These are phyloP conservation scores for Melanargia galathea DNA, from an alignment of 2,888 invertebrate species.

Conservation along the genomic window DNA sequence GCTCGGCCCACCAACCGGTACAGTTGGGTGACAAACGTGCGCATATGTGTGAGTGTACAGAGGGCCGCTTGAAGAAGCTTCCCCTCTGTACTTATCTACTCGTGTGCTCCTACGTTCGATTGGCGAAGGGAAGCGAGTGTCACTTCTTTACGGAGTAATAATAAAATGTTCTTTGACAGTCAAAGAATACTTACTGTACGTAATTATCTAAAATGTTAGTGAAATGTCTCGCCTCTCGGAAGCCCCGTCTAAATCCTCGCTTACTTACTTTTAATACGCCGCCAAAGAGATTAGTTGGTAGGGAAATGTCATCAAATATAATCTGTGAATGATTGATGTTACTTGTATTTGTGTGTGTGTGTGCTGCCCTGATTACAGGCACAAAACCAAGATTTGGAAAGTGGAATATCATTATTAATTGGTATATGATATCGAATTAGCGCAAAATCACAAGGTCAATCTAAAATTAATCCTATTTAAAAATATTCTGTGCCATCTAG, in stretches of 20 bases:
- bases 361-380: background rate
- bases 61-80: no score
- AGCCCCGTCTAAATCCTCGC: conserved; percentile 6
- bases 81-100: no score
- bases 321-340: conserved; percentile 1
- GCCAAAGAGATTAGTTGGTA: background rate
- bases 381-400: conserved; percentile 12
- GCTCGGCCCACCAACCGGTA: no score
- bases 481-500: no score
- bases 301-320: conserved; percentile 1
- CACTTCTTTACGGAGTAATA: no score
- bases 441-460: conserved; percentile 4
- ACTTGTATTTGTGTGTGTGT: background rate
- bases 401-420: conserved; percentile 19
- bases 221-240: background rate
- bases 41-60: no score
- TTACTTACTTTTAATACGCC: background rate
- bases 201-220: no score
- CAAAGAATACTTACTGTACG: no score
- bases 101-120: no score
- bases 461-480: background rate
- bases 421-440: background rate
- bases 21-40: no score
- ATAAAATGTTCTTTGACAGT: no score
- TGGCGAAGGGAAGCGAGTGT: no score